Base-by-base conservation (phyloP, 2,888 invertebrate genomes). In the Lysandra bellargus region DNA sequence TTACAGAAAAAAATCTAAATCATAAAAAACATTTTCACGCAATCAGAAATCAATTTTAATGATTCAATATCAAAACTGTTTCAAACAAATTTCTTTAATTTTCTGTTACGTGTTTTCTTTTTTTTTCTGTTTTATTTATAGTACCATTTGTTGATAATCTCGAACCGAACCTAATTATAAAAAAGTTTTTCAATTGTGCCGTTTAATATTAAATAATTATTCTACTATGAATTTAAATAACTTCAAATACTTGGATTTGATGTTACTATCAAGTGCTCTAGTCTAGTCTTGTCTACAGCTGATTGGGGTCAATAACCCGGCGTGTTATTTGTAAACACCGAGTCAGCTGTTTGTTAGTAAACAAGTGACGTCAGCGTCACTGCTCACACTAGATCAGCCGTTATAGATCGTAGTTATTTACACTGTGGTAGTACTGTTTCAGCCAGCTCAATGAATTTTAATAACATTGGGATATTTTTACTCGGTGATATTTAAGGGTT, bases 361-460 rank as follows among this genome's bases (percentile, higher is more conserved):
- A 69, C 69, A 69, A 69, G 33, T 69, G 69, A 69, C 33, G 69
- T 69, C 69, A 30, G 37, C 33, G 69, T 69, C 69, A 30, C 30
- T 4, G 30, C 9, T 64, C 30, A 64, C 64, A 64, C 30, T 57
- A 57, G 57, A 53, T 9, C 64, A 12, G 7, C 61, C 23, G 30
- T 23, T 30, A 9, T 33, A 64, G 1, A 30, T 23, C 9, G 64
- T 0, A 23, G 23, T 23, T 23, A 23, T 23, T 23, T 23, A 23
- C 23, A 23, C 23, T 23, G 23, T 23, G 23, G 23, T 30, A 30
- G 30, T 12, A 2, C 30, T 64, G 23, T 4, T 37, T 33, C 57
- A 17, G 69, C 23, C 6, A 33, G 9, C 12, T 64, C 30, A 12
- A 64, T 64, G 64, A 64, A 64, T 14, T 57, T 57, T 0, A 57